Conservation (phyloP, 1,140 invertebrate genomes). For the Vollenhovia emeryi region DNA sequence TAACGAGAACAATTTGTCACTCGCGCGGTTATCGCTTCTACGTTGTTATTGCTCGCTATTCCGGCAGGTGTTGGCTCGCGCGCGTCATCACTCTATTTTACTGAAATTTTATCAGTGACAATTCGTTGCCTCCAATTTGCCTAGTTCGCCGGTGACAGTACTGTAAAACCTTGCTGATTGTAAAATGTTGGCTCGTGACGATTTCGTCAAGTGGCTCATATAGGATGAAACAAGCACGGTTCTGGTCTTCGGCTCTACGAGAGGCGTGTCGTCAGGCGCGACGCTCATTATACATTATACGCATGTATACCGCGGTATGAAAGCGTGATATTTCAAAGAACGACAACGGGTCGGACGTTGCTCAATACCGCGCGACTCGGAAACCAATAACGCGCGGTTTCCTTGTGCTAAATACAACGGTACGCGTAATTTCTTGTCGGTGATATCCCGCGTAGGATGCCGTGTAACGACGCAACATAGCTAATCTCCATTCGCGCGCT, state of each 20-base stretch:
- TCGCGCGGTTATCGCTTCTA: neutral
- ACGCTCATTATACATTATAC: conserved; percentile 31
- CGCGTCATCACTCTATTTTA: neutral
- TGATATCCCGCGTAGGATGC: neutral
- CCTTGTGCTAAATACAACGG: conserved; percentile 32
- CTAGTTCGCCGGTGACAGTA: neutral
- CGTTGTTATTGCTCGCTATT: neutral
- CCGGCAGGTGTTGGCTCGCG: neutral
- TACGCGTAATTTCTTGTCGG: conserved; percentile 13
- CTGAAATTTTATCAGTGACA: neutral
- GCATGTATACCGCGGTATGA: neutral
- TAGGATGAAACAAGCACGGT: neutral
- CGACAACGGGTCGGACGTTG: conserved; percentile 19
- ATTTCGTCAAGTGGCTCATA: neutral
- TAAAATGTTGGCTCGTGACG: no score
- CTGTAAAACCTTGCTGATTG: no score
- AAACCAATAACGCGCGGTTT: conserved; percentile 41
- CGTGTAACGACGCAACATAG: no score
- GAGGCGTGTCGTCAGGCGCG: neutral
- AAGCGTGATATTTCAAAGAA: conserved; percentile 18
- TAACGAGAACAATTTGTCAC: conserved; percentile 49
- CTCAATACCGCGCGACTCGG: conserved; percentile 23
- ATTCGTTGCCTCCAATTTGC: no score
- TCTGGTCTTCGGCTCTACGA: neutral
- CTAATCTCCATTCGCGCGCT: neutral